Percentiles rank a stretch among this genome's conserved stretches.
These are phyloP conservation scores for Carcina quercana DNA, from an alignment of 2,888 invertebrate species.

Conservation along the genomic window DNA sequence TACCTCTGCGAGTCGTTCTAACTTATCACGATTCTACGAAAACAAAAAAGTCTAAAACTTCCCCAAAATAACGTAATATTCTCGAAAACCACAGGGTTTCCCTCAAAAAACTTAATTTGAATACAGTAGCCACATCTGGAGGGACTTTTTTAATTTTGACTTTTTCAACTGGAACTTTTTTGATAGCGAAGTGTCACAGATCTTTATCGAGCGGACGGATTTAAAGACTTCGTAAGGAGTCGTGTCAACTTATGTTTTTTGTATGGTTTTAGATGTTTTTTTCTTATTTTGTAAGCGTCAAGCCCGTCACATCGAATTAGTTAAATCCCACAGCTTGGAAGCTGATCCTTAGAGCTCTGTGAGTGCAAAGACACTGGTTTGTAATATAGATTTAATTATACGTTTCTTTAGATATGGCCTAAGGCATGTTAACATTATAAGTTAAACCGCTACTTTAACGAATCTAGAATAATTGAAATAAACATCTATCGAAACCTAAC, in stretches of 20 bases:
- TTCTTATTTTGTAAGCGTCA: conserved; percentile 49
- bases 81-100: conserved; percentile 47
- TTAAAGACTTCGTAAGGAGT: conserved; percentile 64
- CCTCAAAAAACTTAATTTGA: conserved; percentile 54
- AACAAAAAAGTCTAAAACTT: no score
- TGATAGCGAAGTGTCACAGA: conserved; percentile 72
- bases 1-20: no score
- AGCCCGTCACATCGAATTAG: conserved; percentile 66
- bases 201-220: conserved; percentile 64
- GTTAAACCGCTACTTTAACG: no score
- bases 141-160: conserved; percentile 38
- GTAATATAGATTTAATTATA: no score
- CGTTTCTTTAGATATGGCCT: no score
- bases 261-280: no score
- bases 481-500: no score
- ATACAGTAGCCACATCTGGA: conserved; percentile 61
- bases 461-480: no score
- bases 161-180: conserved; percentile 36
- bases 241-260: conserved; percentile 52
- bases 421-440: no score
- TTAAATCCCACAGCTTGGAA: conserved; percentile 56
- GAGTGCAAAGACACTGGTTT: conserved; percentile 33
- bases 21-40: no score
- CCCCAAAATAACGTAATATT: no score
- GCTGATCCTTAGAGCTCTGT: conserved; percentile 52